Evolutionary conservation across 2,888 invertebrate species (phyloP).

Genomic region (Didymodactylos carnosus): DNA sequence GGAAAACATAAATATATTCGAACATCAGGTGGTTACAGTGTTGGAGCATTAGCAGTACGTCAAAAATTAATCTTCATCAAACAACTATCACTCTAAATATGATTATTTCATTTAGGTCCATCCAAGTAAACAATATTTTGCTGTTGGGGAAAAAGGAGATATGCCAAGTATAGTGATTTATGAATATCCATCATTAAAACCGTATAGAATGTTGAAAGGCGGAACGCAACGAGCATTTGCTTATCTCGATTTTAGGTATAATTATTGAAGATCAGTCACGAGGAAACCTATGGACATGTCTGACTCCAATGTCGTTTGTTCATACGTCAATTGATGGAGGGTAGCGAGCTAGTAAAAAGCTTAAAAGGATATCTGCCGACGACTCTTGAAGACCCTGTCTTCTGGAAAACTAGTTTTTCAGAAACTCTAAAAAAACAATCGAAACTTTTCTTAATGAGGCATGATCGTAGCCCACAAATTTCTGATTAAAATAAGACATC

Average conservation of each 20-base stretch:
- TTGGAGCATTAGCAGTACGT: conserved; percentile 56
- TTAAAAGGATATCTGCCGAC: too few relatives aligned
- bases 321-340: too few relatives aligned
- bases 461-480: too few relatives aligned
- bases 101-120: conserved; percentile 28
- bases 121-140: conserved; percentile 47
- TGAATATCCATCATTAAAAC: conserved; percentile 57
- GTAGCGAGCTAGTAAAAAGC: too few relatives aligned
- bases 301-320: too few relatives aligned
- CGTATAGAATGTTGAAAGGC: conserved; percentile 50
- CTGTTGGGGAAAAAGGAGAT: conserved; percentile 59
- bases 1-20: conserved; percentile 50
- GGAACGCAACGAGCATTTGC: conserved; percentile 57
- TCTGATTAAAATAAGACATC: too few relatives aligned
- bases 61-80: not conserved
- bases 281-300: too few relatives aligned
- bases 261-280: too few relatives aligned
- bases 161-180: conserved; percentile 59
- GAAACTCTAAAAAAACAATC: too few relatives aligned
- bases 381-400: too few relatives aligned
- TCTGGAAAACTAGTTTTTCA: too few relatives aligned
- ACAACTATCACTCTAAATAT: not conserved
- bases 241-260: conserved; percentile 41
- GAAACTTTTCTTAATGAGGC: too few relatives aligned
- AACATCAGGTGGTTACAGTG: conserved; percentile 54